A percentile compares a stretch with the other conserved stretches of the same genome.
phyloP scores from a whole-genome alignment of 2,113 vertebrate genomes.

The Zapus hudsonius region DNA sequence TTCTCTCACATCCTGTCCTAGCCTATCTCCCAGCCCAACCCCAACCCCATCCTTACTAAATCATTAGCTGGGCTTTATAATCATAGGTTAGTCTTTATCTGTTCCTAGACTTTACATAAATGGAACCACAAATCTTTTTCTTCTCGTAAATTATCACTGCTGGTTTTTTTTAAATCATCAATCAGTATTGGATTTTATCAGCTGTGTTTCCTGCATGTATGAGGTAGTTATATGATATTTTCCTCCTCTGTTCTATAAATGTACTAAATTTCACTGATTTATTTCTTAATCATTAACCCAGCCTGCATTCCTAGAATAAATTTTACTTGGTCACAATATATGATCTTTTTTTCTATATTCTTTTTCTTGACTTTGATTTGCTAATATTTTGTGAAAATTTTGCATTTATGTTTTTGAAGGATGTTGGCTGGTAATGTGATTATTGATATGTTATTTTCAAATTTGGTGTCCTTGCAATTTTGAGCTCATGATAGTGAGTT shows the following conservation, averaged over 20 bases:
- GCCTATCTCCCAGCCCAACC: background rate
- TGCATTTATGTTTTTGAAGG: background rate
- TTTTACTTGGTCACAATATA: background rate
- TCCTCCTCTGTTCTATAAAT: background rate
- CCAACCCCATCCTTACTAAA: background rate
- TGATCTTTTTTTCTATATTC: background rate
- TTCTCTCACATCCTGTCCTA: background rate
- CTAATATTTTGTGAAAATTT: background rate
- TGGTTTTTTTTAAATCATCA: constrained; percentile 9
- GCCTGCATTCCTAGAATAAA: background rate
- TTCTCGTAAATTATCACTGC: background rate
- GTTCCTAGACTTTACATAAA: background rate
- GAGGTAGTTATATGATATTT: background rate
- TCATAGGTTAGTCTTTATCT: background rate
- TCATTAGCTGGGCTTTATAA: background rate
- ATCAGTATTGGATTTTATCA: constrained; percentile 16
- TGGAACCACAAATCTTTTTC: background rate
- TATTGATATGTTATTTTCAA: background rate
- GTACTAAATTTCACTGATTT: background rate
- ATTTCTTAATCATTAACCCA: background rate
- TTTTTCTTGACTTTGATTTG: background rate
- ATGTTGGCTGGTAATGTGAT: background rate
- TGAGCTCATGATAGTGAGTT: background rate
- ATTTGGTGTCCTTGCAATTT: background rate
- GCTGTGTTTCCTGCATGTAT: background rate